Evolutionary conservation across 2,888 invertebrate genomes (phyloP).

Genomic region (Eurytoma californica): DNA sequence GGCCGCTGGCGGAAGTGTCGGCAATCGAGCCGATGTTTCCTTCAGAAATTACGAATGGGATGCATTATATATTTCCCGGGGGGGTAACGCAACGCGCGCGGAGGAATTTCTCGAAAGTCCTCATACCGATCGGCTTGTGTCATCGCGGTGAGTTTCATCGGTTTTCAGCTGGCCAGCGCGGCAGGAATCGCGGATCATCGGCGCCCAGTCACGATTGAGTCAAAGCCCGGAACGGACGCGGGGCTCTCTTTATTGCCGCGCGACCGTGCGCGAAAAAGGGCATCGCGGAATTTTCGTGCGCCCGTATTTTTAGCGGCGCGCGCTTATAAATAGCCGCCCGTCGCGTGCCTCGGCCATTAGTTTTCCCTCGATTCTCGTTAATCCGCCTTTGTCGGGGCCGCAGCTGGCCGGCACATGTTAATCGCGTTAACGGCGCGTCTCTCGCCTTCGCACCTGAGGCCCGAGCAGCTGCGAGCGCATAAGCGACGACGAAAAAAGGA

Average conservation of each 20-base stretch:
- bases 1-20: too few species aligned
- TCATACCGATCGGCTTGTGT: constrained; percentile 13
- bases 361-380: constrained; percentile 39
- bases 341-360: constrained; percentile 12
- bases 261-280: background rate
- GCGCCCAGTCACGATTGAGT: background rate
- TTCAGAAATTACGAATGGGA: too few species aligned
- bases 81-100: background rate
- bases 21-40: too few species aligned
- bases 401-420: constrained; percentile 26
- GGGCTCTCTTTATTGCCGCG: too few species aligned
- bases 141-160: constrained; percentile 27
- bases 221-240: background rate
- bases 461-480: background rate
- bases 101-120: constrained; percentile 37
- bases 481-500: background rate
- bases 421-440: constrained; percentile 35
- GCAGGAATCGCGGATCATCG: too few species aligned
- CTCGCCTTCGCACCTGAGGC: background rate
- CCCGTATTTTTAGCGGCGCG: constrained; percentile 1
- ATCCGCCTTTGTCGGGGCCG: constrained; percentile 35
- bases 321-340: constrained; percentile 27
- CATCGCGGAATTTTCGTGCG: background rate
- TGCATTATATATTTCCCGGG: too few species aligned
- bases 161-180: constrained; percentile 25